Conservation (phyloP, 2,113 vertebrate genomes). For the Halcyon senegalensis region DNA sequence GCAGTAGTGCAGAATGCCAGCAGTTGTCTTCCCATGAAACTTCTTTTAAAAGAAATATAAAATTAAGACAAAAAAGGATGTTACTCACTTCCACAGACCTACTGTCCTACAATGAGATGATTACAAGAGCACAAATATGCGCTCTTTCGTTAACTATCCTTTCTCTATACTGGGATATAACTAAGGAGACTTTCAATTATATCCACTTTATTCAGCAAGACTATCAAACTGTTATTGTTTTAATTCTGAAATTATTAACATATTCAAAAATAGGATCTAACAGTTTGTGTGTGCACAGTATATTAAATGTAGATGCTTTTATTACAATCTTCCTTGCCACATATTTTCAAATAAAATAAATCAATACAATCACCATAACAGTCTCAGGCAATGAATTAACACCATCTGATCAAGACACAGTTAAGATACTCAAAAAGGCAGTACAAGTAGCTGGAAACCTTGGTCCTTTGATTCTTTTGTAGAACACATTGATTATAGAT, state of each 20-base stretch:
- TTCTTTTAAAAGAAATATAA: neutral
- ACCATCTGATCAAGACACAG: slow-evolving; percentile 51
- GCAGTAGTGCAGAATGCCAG: neutral
- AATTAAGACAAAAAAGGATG: neutral
- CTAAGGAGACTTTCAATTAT: slow-evolving; percentile 32
- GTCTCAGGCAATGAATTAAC: slow-evolving; percentile 56
- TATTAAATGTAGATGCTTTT: slow-evolving; percentile 57
- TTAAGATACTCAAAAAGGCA: slow-evolving; percentile 64
- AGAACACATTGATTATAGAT: neutral
- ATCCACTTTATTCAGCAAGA: slow-evolving; percentile 43
- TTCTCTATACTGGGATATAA: neutral
- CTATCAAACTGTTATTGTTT: slow-evolving; percentile 29
- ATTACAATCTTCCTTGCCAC: slow-evolving; percentile 72
- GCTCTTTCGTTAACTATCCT: neutral
- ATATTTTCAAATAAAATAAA: slow-evolving; percentile 54
- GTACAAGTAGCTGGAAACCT: slow-evolving; percentile 65
- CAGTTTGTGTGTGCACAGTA: slow-evolving; percentile 22
- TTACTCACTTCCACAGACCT: neutral
- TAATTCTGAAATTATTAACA: slow-evolving; percentile 17
- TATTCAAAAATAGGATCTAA: slow-evolving; percentile 62
- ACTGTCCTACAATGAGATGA: neutral
- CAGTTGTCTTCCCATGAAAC: neutral
- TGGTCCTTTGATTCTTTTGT: slow-evolving; percentile 21
- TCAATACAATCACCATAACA: slow-evolving; percentile 59
- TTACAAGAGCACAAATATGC: neutral